Base-by-base conservation (phyloP, 2,797 vertebrate species). In the Selene dorsalis region DNA sequence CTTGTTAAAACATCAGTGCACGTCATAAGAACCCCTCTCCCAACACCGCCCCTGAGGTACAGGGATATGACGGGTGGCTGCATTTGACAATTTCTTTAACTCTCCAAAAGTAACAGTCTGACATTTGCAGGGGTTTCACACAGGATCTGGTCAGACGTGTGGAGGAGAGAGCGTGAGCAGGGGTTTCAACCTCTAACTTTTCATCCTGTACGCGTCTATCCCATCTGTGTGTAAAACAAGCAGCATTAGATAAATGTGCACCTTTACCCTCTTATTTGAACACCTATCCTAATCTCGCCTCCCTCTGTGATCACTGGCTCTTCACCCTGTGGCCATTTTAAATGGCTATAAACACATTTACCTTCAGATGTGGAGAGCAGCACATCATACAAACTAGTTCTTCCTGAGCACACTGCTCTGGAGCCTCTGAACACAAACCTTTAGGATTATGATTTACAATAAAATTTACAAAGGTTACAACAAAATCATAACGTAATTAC, bases 81-180 rank as follows among this genome's bases (percentile, higher is more conserved):
- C 22, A 14, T 74, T 52, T 52, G 55, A 73, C 52, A 8, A 48
- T 57, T 69, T 69, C 18, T 70, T 35, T 32, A n/a, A n/a, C 32
- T 63, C 45, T 74, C 41, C 69, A 24, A 57, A 69, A 58, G n/a
- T 43, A 41, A 64, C 53, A 72, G 24, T 61, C 53, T n/a, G 53
- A 73, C 59, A 69, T 63, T 58, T 41, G 65, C 32, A 35, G 32
- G 39, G 30, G 53, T 13, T 26, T 45, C 43, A 20, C 39, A 47
- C 24, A 55, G 26, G 7, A 0, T 48, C 43, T 56, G 16, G 3
- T 18, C 30, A 39, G 18, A n/a, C 59, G 38, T 55, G 38, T 45
- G 52, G 6, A 69, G 16, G 12, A 65, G 55, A 53, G 48, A 50
- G 39, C 32, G 7, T 8, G 7, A 35, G 32, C 32, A 45, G 3